Base-by-base conservation (phyloP, 2,888 invertebrate genomes). In the Leucoptera coffeella region DNA sequence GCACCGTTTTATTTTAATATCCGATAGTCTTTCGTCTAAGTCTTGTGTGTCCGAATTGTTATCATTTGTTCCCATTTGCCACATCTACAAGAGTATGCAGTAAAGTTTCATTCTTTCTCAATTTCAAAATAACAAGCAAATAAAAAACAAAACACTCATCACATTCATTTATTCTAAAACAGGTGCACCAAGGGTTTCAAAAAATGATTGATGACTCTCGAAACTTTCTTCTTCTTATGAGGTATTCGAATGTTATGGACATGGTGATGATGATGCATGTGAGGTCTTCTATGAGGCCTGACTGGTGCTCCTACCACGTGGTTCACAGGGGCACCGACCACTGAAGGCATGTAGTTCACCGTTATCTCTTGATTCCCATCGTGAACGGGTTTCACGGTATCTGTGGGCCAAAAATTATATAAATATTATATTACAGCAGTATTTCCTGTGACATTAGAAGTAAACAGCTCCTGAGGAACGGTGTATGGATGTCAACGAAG, bases 131-230 rank as follows among this genome's bases (percentile, higher is more conserved):
- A n/a, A n/a, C n/a, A n/a, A n/a, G 8, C 22, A 22, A 22, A 22
- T 10, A 19, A 19, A n/a, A 22, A 22, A 23, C 23, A 23, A 23
- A 5, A 23, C 13, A 12, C 23, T n/a, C 9, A 12, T 9, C 6
- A 14, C 14, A 11, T 27, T 25, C 6, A 17, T 33, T 28, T 31
- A 24, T 29, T 32, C 15, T 29, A 53, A 26, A 67, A 44, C 30
- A 67, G 47, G 41, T 62, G 60, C 21, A 64, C 35, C 34, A 67
- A 67, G 2, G 67, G 65, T 30, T 58, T 54, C 14, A 67, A 25
- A 31, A 67, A 40, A 25, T 46, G 33, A 26, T 39, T 41, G 17
- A 40, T 43, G 9, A 44, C 34, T 30, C 38, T 44, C 31, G 3
- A 44, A 40, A 30, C 47, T 26, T 26, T 17, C n/a, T 20, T 19